These are phyloP conservation scores for Bursaphelenchus mucronatus DNA, from an alignment of 1,140 invertebrate genomes.

Conservation along the genomic window DNA sequence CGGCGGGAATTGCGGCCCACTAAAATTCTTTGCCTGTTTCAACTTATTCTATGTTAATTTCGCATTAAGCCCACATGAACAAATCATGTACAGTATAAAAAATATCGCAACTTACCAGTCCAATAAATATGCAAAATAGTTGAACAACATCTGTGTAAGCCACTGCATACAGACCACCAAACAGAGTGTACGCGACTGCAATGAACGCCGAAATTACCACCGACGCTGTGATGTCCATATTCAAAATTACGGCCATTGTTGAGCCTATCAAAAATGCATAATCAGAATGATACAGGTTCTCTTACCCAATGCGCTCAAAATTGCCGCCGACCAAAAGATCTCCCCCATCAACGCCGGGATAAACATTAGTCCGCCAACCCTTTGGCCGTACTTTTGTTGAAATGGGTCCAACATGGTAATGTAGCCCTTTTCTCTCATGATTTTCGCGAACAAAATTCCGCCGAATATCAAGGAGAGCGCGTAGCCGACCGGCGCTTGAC, in stretches of 20 bases:
- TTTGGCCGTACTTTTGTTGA: constrained; percentile 79
- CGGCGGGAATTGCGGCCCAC: constrained; percentile 96
- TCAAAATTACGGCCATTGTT: constrained; percentile 89
- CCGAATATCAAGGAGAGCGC: constrained; percentile 81
- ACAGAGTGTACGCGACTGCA: constrained; percentile 90
- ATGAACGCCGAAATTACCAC: constrained; percentile 89
- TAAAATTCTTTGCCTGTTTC: constrained; percentile 54
- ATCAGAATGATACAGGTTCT: constrained; percentile 1
- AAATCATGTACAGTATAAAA: no score
- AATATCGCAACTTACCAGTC: constrained; percentile 67
- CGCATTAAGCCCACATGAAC: no score
- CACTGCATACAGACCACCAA: constrained; percentile 91
- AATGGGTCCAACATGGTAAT: constrained; percentile 97
- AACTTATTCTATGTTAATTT: no score
- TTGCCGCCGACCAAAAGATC: constrained; percentile 93
- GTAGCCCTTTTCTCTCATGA: constrained; percentile 92
- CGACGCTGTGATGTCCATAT: constrained; percentile 83
- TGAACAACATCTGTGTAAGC: constrained; percentile 97
- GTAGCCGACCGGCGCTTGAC: constrained; percentile 94
- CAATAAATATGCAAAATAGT: constrained; percentile 92
- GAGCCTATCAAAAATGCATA: constrained; percentile 67
- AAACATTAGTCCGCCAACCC: constrained; percentile 92
- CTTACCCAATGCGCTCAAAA: constrained; percentile 81
- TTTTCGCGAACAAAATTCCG: constrained; percentile 93
- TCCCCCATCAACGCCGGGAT: constrained; percentile 91